Evolutionary conservation across 1,140 invertebrate genomes (phyloP).

Genomic region (Oedothorax gibbosus): DNA sequence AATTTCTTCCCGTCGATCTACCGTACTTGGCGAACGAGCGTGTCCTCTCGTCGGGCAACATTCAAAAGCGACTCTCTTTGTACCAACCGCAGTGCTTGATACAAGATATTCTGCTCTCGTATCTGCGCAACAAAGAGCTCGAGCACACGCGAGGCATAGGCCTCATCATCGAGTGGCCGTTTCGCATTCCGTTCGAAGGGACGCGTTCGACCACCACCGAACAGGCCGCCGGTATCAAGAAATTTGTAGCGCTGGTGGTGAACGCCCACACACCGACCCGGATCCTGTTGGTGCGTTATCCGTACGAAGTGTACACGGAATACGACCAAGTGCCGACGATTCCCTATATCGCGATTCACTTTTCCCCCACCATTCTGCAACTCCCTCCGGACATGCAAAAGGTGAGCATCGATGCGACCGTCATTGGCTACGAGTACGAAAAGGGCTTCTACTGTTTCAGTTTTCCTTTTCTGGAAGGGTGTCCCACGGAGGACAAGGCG

Average conservation of each 20-base stretch:
- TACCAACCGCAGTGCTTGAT: background rate
- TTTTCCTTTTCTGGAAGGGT: background rate
- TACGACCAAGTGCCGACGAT: background rate
- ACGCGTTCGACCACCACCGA: background rate
- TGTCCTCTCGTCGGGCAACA: background rate
- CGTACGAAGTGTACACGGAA: background rate
- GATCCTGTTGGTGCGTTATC: background rate
- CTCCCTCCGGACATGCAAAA: background rate
- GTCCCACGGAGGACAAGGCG: background rate
- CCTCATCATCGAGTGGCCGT: background rate
- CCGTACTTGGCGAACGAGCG: background rate
- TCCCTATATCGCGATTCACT: background rate
- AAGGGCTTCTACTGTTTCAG: conserved; percentile 7
- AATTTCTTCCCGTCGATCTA: background rate
- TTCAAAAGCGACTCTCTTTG: background rate
- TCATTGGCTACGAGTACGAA: conserved; percentile 1
- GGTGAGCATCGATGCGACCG: background rate
- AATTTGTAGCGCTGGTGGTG: background rate
- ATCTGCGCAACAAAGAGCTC: background rate
- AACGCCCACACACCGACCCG: background rate
- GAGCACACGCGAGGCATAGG: background rate
- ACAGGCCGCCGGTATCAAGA: background rate
- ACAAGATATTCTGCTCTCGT: background rate
- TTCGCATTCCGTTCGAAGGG: background rate
- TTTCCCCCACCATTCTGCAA: background rate